phyloP scores from a whole-genome alignment of 2,888 invertebrate genomes.

The Melolontha melolontha region DNA sequence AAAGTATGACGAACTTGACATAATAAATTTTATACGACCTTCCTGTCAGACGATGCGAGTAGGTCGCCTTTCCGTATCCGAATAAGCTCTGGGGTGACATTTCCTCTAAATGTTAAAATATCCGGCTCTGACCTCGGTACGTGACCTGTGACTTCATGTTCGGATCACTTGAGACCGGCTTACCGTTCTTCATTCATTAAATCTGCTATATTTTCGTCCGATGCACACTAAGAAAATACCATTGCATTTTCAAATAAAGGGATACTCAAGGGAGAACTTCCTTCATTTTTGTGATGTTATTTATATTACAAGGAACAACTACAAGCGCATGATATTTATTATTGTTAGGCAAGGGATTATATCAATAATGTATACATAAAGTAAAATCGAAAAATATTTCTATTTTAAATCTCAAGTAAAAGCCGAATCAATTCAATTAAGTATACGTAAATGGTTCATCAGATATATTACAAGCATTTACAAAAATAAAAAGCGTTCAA shows the following conservation, averaged over 20 bases:
- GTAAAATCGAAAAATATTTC: too few species aligned
- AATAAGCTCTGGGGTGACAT: slow-evolving; percentile 60
- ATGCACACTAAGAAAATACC: background rate
- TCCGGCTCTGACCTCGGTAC: slow-evolving; percentile 57
- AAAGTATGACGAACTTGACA: slow-evolving; percentile 35
- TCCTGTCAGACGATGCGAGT: slow-evolving; percentile 44
- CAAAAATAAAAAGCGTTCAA: too few species aligned
- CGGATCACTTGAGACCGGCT: slow-evolving; percentile 51
- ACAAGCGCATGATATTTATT: too few species aligned
- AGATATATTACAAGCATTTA: too few species aligned
- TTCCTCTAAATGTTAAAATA: slow-evolving; percentile 63
- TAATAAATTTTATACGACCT: slow-evolving; percentile 54
- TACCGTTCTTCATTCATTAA: slow-evolving; percentile 61
- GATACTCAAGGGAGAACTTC: background rate
- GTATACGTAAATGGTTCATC: too few species aligned
- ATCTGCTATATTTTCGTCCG: slow-evolving; percentile 55
- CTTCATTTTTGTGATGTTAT: background rate
- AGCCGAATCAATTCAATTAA: too few species aligned
- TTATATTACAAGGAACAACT: too few species aligned
- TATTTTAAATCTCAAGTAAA: too few species aligned
- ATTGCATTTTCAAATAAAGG: background rate
- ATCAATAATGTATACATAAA: too few species aligned
- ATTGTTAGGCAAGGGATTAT: too few species aligned
- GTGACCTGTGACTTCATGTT: slow-evolving; percentile 63
- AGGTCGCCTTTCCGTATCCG: slow-evolving; percentile 43